Conservation (phyloP, 1,140 invertebrate species). For the Bombus superbus region DNA sequence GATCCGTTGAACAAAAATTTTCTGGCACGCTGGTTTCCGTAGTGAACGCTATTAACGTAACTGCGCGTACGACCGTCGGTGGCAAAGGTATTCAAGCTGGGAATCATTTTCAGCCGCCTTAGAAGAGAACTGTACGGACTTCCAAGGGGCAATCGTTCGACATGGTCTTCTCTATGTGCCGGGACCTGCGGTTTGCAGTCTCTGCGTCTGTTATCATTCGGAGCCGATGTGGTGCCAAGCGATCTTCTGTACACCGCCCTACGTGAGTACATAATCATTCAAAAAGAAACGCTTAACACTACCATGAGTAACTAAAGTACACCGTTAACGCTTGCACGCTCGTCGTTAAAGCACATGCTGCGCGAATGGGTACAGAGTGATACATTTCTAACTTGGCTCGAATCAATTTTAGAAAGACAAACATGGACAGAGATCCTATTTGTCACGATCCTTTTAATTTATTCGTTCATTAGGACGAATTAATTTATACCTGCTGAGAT, state of each 20-base stretch:
- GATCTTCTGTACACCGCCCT: conserved; percentile 92
- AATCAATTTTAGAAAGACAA: no score
- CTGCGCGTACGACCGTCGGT: neutral
- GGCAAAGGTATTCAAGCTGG: neutral
- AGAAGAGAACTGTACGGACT: conserved; percentile 91
- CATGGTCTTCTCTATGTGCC: conserved; percentile 93
- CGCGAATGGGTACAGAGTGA: neutral
- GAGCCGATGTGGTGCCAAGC: conserved; percentile 93
- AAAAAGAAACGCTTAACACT: neutral
- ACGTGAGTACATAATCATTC: conserved; percentile 84
- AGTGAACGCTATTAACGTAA: neutral
- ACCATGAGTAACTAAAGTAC: no score
- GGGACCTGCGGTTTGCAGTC: conserved; percentile 92
- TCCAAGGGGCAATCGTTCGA: conserved; percentile 88
- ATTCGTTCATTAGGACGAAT: no score
- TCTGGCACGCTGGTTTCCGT: neutral
- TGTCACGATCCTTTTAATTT: no score
- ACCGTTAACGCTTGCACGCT: neutral
- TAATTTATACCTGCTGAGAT: no score
- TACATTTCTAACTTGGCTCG: neutral
- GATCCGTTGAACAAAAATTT: neutral
- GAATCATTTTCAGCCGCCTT: conserved; percentile 83
- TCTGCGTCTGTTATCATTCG: conserved; percentile 93
- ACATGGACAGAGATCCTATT: no score
- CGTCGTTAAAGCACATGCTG: neutral